These are phyloP conservation scores for Tragelaphus scriptus DNA, from an alignment of 2,113 vertebrate genomes.

Conservation along the genomic window DNA sequence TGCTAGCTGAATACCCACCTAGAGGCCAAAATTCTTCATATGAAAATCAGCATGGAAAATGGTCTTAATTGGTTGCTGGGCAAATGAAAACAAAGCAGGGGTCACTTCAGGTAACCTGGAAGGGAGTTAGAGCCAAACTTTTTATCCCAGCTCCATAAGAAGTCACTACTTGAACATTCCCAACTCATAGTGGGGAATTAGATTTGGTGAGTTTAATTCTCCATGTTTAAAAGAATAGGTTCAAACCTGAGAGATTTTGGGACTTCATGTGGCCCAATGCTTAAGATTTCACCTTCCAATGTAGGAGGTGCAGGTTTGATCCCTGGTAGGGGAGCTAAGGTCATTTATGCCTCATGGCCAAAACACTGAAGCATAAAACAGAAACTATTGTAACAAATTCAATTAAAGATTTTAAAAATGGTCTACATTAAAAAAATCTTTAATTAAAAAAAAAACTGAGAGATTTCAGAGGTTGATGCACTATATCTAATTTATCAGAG, in stretches of 20 bases:
- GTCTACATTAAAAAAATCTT: neutral
- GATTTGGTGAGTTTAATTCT: neutral
- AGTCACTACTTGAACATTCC: neutral
- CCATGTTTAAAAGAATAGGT: neutral
- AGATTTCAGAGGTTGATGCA: neutral
- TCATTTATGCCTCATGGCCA: neutral
- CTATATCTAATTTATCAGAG: neutral
- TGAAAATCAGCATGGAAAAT: neutral
- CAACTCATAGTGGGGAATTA: neutral
- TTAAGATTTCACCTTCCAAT: neutral
- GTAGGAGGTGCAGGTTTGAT: neutral
- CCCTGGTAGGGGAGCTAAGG: neutral
- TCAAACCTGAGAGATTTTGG: neutral
- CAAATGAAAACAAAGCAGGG: neutral
- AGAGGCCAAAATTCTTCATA: neutral
- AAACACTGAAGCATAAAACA: neutral
- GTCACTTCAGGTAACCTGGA: neutral
- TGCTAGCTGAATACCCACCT: neutral
- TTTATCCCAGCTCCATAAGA: neutral
- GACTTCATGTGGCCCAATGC: neutral
- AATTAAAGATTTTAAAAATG: neutral
- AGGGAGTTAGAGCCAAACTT: neutral
- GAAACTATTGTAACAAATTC: neutral
- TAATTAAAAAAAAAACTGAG: neutral
- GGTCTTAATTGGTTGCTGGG: neutral